Evolutionary conservation across 2,888 invertebrate species (phyloP).

Genomic region (Xanthia togata): DNA sequence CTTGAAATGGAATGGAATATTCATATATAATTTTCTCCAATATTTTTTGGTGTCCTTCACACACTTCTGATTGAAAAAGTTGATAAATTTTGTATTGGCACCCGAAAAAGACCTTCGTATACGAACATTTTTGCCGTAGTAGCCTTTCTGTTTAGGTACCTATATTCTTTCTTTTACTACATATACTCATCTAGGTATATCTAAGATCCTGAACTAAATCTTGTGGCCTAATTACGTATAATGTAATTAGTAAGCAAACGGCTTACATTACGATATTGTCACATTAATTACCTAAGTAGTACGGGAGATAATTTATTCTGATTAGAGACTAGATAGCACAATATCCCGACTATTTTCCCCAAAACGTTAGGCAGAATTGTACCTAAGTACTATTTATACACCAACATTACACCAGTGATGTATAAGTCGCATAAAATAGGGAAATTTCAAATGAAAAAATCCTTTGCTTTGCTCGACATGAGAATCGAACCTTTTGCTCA

Average conservation of each 20-base stretch:
- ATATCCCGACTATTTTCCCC: background rate
- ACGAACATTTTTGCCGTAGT: background rate
- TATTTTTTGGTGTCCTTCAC: constrained; percentile 2
- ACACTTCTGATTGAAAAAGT: constrained; percentile 22
- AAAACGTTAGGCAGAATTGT: background rate
- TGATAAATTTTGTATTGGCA: constrained; percentile 32
- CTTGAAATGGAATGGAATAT: background rate
- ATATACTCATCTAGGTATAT: background rate
- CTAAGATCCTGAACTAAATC: background rate
- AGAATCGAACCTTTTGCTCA: too few species aligned
- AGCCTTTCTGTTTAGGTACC: background rate
- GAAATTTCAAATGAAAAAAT: background rate
- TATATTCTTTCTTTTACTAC: background rate
- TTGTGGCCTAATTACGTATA: background rate
- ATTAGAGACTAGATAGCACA: background rate
- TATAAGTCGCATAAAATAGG: background rate
- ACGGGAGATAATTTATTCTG: background rate
- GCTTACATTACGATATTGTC: background rate
- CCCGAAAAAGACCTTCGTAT: background rate
- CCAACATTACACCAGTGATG: background rate
- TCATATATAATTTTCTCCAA: constrained; percentile 5
- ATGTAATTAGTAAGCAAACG: background rate
- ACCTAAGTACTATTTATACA: background rate
- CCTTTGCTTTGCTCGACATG: background rate
- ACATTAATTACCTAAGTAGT: background rate